These are phyloP conservation scores for Xiphias gladius DNA, from an alignment of 2,113 vertebrate genomes.

Conservation along the genomic window DNA sequence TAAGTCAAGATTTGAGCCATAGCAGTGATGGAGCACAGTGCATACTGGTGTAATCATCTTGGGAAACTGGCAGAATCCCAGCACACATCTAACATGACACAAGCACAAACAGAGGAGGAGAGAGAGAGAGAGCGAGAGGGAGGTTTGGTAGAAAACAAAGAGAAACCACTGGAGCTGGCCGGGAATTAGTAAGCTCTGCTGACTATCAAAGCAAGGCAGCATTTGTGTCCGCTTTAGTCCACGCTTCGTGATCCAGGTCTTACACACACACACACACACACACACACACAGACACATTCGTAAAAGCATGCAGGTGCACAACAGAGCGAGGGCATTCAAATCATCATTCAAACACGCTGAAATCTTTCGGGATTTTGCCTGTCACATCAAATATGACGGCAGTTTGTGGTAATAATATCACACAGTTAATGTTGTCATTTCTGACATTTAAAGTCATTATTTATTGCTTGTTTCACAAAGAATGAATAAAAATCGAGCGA, in stretches of 20 bases:
- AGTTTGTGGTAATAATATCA: conserved; percentile 3
- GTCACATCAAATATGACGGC: conserved; percentile 5
- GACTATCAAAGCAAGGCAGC: conserved; percentile 54
- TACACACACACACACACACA: conserved; percentile 15
- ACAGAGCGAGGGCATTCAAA: conserved; percentile 5
- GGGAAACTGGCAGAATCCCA: conserved; percentile 56
- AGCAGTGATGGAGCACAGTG: conserved; percentile 43
- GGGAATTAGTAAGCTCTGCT: conserved; percentile 52
- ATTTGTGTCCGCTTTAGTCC: conserved; percentile 24
- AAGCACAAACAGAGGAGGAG: conserved; percentile 37
- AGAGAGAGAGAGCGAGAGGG: neutral
- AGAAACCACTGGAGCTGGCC: conserved; percentile 46
- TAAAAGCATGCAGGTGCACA: conserved; percentile 2
- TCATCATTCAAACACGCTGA: conserved; percentile 15
- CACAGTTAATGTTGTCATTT: neutral
- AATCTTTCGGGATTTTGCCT: neutral
- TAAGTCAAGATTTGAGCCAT: conserved; percentile 43
- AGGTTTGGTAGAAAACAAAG: conserved; percentile 37
- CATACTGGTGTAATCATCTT: conserved; percentile 54
- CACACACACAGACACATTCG: no score
- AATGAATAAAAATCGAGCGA: no score
- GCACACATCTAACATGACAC: conserved; percentile 35
- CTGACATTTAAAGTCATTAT: no score
- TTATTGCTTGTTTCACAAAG: no score
- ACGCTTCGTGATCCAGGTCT: conserved; percentile 24